phyloP scores from a whole-genome alignment of 1,140 invertebrate genomes.

The Metopolophium dirhodum region DNA sequence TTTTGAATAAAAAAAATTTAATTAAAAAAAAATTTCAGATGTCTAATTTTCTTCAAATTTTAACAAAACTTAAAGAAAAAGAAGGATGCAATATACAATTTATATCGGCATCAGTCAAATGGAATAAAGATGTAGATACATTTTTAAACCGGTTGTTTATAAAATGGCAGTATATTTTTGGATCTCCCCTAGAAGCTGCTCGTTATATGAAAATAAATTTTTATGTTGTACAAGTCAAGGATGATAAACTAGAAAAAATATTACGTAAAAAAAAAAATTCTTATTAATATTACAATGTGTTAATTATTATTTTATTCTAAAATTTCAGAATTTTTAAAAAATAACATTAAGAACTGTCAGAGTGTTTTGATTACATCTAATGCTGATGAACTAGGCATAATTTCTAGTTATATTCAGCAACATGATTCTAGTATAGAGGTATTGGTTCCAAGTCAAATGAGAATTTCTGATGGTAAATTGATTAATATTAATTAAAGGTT shows the following conservation, averaged over 20 bases:
- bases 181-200: slow-evolving; percentile 42
- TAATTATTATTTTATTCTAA: not conserved
- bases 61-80: slow-evolving; percentile 8
- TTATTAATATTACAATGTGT: not conserved
- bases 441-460: not conserved
- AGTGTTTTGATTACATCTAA: slow-evolving; percentile 33
- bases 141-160: slow-evolving; percentile 17
- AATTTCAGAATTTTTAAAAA: slow-evolving; percentile 20
- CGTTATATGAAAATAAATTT: slow-evolving; percentile 39
- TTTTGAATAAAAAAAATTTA: no score
- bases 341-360: not conserved
- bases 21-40: slow-evolving; percentile 24
- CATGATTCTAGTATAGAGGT: slow-evolving; percentile 13
- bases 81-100: not conserved
- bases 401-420: slow-evolving; percentile 12
- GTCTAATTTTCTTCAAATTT: not conserved
- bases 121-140: not conserved
- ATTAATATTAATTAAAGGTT: not conserved
- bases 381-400: not conserved
- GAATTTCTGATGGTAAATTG: not conserved
- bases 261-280: not conserved
- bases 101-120: slow-evolving; percentile 37
- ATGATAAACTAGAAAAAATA: slow-evolving; percentile 31
- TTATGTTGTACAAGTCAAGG: not conserved
- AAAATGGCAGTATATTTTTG: slow-evolving; percentile 52